phyloP scores from a whole-genome alignment of 2,797 vertebrate genomes.

The Buphagus erythrorhynchus region DNA sequence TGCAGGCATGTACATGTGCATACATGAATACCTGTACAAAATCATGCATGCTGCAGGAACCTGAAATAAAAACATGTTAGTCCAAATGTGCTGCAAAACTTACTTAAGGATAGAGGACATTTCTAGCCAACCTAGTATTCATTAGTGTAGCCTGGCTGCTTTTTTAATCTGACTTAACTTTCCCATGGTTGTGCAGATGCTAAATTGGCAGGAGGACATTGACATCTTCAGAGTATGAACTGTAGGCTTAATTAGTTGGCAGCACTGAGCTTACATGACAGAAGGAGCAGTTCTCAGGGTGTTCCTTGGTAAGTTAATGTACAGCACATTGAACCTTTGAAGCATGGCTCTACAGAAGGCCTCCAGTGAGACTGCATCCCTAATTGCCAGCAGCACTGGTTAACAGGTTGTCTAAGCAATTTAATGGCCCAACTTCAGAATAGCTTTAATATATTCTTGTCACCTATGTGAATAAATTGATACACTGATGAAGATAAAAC shows the following conservation, averaged over 20 bases:
- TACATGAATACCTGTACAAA: not conserved
- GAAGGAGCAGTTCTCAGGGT: not conserved
- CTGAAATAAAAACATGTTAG: not conserved
- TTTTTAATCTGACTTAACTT: not conserved
- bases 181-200: not conserved
- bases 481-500: conserved; percentile 46
- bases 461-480: conserved; percentile 44
- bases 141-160: not conserved
- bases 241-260: not conserved
- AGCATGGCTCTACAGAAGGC: not conserved
- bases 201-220: not conserved
- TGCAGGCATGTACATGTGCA: not conserved
- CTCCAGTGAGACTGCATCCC: not conserved
- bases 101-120: not conserved
- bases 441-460: conserved; percentile 48
- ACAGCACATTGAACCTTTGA: not conserved
- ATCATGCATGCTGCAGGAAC: not conserved
- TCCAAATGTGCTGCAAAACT: not conserved
- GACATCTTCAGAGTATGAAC: not conserved
- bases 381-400: conserved; percentile 11
- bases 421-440: conserved; percentile 19
- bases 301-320: not conserved
- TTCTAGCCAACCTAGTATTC: not conserved
- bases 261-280: not conserved
- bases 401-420: conserved; percentile 39